Percentiles rank a stretch among this genome's conserved stretches.
Conservation (phyloP, 2,797 vertebrate genomes). For the Perodicticus potto region DNA sequence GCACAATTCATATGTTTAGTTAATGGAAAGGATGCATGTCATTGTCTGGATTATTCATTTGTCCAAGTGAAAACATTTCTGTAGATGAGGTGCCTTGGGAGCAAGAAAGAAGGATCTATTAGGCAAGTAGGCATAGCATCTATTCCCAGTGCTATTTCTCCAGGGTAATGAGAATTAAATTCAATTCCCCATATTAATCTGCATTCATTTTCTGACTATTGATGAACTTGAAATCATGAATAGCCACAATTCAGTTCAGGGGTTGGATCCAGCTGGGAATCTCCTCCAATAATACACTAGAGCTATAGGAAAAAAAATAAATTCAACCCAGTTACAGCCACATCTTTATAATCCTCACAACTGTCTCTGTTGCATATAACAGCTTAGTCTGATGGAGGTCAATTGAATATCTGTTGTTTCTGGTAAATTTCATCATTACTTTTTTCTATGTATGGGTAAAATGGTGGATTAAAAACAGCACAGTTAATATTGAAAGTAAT, state of each 20-base stretch:
- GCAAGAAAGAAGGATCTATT: slow-evolving; percentile 42
- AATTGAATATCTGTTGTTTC: slow-evolving; percentile 32
- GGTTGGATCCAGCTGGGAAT: slow-evolving; percentile 56
- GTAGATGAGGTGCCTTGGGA: neutral
- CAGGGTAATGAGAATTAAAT: slow-evolving; percentile 74
- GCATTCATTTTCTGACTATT: slow-evolving; percentile 64
- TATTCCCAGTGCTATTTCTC: slow-evolving; percentile 62
- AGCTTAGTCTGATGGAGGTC: slow-evolving; percentile 44
- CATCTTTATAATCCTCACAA: slow-evolving; percentile 3
- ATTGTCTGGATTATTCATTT: slow-evolving; percentile 67
- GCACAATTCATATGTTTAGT: neutral
- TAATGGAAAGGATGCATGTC: neutral
- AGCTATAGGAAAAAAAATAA: neutral
- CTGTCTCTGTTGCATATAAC: neutral
- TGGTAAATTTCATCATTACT: slow-evolving; percentile 24
- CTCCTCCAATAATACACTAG: slow-evolving; percentile 27
- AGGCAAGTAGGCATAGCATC: slow-evolving; percentile 23
- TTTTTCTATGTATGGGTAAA: slow-evolving; percentile 17
- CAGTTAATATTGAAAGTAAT: slow-evolving; percentile 18
- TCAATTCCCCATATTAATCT: slow-evolving; percentile 75
- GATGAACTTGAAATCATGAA: slow-evolving; percentile 66
- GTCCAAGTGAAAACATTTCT: slow-evolving; percentile 53
- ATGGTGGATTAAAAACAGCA: neutral
- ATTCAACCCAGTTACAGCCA: neutral
- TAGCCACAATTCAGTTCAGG: slow-evolving; percentile 28